phyloP scores from a whole-genome alignment of 2,797 vertebrate species.

The Mormyrus proboscirostris region DNA sequence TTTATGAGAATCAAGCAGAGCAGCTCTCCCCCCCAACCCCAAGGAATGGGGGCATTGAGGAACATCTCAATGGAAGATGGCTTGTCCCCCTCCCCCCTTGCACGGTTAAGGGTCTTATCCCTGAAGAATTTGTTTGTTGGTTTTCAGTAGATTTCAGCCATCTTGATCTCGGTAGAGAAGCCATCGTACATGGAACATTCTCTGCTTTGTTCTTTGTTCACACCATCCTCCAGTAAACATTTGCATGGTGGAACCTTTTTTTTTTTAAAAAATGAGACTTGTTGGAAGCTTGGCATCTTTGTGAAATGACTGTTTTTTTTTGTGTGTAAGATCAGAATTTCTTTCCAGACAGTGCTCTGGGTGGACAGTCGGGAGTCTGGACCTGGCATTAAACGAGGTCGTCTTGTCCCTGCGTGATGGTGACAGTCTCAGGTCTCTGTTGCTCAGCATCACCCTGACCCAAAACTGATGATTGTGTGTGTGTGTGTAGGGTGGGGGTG shows the following conservation, averaged over 20 bases:
- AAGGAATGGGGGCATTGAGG: neutral
- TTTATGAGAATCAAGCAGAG: neutral
- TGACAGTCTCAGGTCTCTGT: neutral
- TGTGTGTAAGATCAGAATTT: neutral
- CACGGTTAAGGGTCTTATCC: neutral
- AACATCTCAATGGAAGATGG: neutral
- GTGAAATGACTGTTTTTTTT: neutral
- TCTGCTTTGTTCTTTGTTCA: neutral
- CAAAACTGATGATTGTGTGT: neutral
- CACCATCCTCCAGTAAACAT: neutral
- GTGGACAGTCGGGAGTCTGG: neutral
- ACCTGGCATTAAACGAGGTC: neutral
- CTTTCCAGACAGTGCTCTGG: neutral
- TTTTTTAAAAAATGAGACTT: neutral
- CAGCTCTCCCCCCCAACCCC: neutral
- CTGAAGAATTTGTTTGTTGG: neutral
- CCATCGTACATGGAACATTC: neutral
- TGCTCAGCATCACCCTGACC: neutral
- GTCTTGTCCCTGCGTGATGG: neutral
- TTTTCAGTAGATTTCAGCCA: neutral
- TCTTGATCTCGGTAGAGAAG: too few relatives aligned
- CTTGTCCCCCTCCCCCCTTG: neutral
- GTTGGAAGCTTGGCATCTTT: neutral
- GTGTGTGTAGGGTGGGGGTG: neutral
- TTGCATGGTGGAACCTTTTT: neutral